These are phyloP conservation scores for Hydrozoanthus gracilis DNA, from an alignment of 92 coral and sea anemone species.

Conservation along the genomic window DNA sequence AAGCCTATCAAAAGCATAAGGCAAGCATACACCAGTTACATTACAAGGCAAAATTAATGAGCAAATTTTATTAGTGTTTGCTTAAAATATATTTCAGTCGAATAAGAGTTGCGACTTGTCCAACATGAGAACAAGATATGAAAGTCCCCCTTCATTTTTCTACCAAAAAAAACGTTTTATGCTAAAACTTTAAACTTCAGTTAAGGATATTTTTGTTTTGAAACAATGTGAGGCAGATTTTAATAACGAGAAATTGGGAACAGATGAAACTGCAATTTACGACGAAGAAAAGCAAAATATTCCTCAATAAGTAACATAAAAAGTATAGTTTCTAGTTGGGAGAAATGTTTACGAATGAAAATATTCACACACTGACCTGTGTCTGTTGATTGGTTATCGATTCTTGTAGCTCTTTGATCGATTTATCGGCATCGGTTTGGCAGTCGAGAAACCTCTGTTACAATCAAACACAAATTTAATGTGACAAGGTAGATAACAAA, in stretches of 20 bases:
- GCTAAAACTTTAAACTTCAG: no score
- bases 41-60: no score
- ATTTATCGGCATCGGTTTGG: constrained; percentile 40
- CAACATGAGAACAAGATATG: no score
- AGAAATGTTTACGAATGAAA: background rate
- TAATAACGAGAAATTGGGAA: no score
- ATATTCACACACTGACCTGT: background rate
- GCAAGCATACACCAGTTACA: background rate
- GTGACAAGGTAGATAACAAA: background rate
- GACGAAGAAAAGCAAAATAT: background rate
- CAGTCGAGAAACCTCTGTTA: constrained; percentile 43
- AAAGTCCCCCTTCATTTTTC: no score
- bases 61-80: no score
- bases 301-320: background rate
- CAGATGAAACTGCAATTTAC: no score
- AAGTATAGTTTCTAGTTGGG: background rate
- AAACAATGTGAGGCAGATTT: no score
- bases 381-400: constrained; percentile 36
- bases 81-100: no score
- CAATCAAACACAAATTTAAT: background rate
- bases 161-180: no score
- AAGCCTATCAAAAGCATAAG: constrained; percentile 5
- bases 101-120: no score
- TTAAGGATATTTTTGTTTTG: no score
- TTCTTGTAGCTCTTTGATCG: constrained; percentile 34